These are phyloP conservation scores for Channallabes apus DNA, from an alignment of 2,797 vertebrate species.

Conservation along the genomic window DNA sequence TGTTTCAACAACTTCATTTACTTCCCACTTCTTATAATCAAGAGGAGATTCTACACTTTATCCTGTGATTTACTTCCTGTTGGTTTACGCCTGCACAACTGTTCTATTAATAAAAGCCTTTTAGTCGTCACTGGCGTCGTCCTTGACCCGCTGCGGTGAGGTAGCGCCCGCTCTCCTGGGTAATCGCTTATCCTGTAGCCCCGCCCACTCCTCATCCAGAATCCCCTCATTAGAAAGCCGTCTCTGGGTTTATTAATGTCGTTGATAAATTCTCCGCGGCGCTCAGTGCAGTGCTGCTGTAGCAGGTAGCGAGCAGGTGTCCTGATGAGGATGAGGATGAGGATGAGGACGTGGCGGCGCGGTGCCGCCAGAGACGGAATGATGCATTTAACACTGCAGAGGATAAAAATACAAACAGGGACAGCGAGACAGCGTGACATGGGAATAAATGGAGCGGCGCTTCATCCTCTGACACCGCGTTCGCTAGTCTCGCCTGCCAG, in stretches of 20 bases:
- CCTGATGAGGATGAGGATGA: background rate
- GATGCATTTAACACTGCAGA: conserved; percentile 40
- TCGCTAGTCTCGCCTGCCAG: background rate
- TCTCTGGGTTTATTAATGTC: background rate
- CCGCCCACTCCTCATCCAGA: background rate
- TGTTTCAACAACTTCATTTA: no score
- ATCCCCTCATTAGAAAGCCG: background rate
- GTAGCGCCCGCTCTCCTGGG: background rate
- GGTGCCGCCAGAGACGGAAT: background rate
- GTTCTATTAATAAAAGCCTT: background rate
- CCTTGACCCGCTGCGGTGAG: background rate
- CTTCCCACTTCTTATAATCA: no score
- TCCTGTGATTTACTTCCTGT: no score
- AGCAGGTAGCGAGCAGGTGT: background rate
- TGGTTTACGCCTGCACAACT: no score
- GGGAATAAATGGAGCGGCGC: conserved; percentile 5
- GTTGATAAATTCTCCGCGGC: background rate
- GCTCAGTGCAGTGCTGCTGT: no score
- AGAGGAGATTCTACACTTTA: no score
- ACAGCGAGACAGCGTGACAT: conserved; percentile 31
- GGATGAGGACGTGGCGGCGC: background rate
- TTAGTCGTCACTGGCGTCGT: background rate
- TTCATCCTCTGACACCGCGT: background rate
- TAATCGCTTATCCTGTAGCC: background rate
- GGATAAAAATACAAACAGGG: conserved; percentile 34